Conservation (phyloP, 2,797 vertebrate genomes). For the Microctenopoma lineatum region DNA sequence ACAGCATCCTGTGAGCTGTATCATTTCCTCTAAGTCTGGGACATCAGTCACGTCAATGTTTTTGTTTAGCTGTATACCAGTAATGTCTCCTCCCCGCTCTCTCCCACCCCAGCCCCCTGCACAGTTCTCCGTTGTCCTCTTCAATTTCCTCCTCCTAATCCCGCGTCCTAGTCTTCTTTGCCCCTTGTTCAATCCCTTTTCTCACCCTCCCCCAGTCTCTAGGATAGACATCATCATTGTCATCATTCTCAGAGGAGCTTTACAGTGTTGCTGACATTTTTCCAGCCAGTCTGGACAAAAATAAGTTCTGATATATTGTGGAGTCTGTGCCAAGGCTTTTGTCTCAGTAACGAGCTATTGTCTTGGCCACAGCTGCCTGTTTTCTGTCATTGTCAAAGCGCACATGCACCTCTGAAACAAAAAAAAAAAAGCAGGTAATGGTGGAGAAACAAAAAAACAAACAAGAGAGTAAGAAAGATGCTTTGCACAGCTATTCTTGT, state of each 20-base stretch:
- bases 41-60: conserved; percentile 67
- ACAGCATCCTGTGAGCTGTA: conserved; percentile 36
- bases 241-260: conserved; percentile 35
- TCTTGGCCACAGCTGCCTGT: conserved; percentile 71
- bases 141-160: conserved; percentile 70
- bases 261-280: conserved; percentile 62
- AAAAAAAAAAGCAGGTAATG: conserved; percentile 13
- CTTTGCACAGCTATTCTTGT: conserved; percentile 27
- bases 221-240: conserved; percentile 20
- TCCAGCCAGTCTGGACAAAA: conserved; percentile 66
- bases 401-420: conserved; percentile 28
- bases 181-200: conserved; percentile 20
- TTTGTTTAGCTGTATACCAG: conserved; percentile 72
- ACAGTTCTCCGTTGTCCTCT: conserved; percentile 38
- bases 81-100: conserved; percentile 72
- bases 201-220: conserved; percentile 25
- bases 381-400: conserved; percentile 67
- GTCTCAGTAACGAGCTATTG: conserved; percentile 75
- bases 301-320: conserved; percentile 68
- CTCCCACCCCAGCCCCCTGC: conserved; percentile 27
- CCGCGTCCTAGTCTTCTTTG: conserved; percentile 59
- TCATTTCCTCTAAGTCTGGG: conserved; percentile 46
- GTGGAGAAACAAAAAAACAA: conserved; percentile 38
- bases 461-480: conserved; percentile 38
- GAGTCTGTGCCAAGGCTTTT: conserved; percentile 73